Evolutionary conservation across 2,113 vertebrate species (phyloP), one percentile per base, ranked within the genome.

Genomic region (Saguinus midas): DNA sequence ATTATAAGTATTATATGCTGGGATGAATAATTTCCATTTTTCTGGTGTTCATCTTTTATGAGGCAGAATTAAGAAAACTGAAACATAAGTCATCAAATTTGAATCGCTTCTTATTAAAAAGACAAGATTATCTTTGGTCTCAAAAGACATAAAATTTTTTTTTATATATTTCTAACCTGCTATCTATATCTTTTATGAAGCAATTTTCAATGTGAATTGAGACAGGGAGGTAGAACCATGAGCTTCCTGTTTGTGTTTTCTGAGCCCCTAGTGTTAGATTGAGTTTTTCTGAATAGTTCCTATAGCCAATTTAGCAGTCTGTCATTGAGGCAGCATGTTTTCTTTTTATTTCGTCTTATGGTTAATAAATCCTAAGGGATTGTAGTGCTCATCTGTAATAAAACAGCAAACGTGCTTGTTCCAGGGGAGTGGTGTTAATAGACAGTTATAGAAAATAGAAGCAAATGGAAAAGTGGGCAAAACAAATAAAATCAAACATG

Each of bases 311-410:
- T 73, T 94, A 96, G 75, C 27, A 82, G 40, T 84, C 61, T 95
- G 29, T 97, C 87, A 68, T 94, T 43, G 57, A 84, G 48, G 52
- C 3, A 96, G 8, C 29, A 48, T 55, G 90, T 95, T 98, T 90
- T 94, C 80, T 91, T 93, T 72, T n/a, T 43, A 11, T 4, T 82
- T 55, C 82, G 4, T 72, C 86, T 88, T 72, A 58, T 64, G 61
- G 87, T 81, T 96, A 97, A 90, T 92, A 2, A 61, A 88, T 95
- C 66, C 73, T 94, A 89, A 45, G 66, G 52, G 79, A 95, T 37
- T 20, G 21, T 73, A 93, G 48, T 52, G 43, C 17, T 72, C 43
- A 40, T 89, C 93, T 92, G 43, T 82, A 83, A 96, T 61, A 85
- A 93, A 97, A 97, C 52, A 96, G 90, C 89, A 93, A 95, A 48